Evolutionary conservation across 2,888 invertebrate genomes (phyloP), one percentile per base, ranked within the genome.

Genomic region (Coleophora flavipennella): DNA sequence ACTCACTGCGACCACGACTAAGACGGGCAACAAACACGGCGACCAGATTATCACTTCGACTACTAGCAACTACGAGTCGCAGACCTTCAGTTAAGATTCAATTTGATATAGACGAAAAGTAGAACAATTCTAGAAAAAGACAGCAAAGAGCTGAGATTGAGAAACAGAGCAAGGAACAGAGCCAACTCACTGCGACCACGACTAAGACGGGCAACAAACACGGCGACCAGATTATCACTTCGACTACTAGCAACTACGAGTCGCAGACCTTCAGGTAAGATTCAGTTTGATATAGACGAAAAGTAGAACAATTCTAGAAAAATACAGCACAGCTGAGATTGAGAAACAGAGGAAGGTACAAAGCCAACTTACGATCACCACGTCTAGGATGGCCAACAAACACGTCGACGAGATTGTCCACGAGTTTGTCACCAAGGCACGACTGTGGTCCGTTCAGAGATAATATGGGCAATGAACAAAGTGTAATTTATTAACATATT

Each of bases 81-180:
- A 96, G 68, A 97, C 99, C 0, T 99, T 99, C 81, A 90, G 85
- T 85, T 84, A 39, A 43, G 35, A 38, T 8, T 31, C 1, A 25
- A 32, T n/a, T 12, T 13, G 2, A 2, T n/a, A n/a, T n/a, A n/a
- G n/a, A n/a, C n/a, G n/a, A n/a, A n/a, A n/a, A n/a, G n/a, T n/a
- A n/a, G n/a, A n/a, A n/a, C n/a, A n/a, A n/a, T n/a, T n/a, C n/a
- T n/a, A n/a, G n/a, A n/a, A n/a, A 99, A 66, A 88, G 99, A 33
- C 99, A 99, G 71, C 99, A 99, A 79, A 99, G 99, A 57, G 99
- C 99, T 2, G 99, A 99, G 81, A 99, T 99, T 53, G 99, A 99
- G 80, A 99, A 99, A 70, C 99, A 99, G 85, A 99, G 99, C 35
- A 99, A 99, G 72, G 99, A 99, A 68, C 99, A 99, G 79, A 94